phyloP scores from a whole-genome alignment of 2,888 invertebrate species.

The Operophtera brumata region DNA sequence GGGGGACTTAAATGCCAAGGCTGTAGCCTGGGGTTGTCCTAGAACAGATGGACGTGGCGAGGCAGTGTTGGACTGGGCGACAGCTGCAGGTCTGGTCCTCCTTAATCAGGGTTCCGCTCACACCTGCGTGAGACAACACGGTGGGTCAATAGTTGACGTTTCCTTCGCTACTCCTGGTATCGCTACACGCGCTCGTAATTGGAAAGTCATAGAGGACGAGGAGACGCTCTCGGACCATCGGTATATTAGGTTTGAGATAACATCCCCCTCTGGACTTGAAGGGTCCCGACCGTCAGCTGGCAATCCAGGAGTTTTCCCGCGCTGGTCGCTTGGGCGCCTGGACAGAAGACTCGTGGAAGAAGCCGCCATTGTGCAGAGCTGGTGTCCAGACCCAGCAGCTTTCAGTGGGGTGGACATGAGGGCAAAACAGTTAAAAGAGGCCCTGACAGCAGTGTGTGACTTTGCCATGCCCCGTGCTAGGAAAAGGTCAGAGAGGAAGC shows the following conservation, averaged over 20 bases:
- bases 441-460: neutral
- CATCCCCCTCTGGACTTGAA: neutral
- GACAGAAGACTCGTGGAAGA: neutral
- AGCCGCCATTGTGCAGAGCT: neutral
- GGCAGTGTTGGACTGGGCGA: neutral
- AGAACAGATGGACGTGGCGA: neutral
- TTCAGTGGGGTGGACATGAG: neutral
- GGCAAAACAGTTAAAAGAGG: neutral
- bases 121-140: neutral
- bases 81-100: neutral
- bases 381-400: neutral
- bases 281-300: neutral
- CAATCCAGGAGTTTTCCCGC: neutral
- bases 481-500: neutral
- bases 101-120: neutral
- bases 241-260: neutral
- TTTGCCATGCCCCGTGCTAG: neutral
- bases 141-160: neutral
- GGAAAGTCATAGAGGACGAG: neutral
- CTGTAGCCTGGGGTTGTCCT: neutral
- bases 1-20: neutral
- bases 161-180: neutral
- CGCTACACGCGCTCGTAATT: neutral
- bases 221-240: neutral
- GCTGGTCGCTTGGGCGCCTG: neutral